A percentile compares a stretch with the other conserved stretches of the same genome.
Conservation (phyloP, 2,113 vertebrate species). For the Pseudorasbora parva region DNA sequence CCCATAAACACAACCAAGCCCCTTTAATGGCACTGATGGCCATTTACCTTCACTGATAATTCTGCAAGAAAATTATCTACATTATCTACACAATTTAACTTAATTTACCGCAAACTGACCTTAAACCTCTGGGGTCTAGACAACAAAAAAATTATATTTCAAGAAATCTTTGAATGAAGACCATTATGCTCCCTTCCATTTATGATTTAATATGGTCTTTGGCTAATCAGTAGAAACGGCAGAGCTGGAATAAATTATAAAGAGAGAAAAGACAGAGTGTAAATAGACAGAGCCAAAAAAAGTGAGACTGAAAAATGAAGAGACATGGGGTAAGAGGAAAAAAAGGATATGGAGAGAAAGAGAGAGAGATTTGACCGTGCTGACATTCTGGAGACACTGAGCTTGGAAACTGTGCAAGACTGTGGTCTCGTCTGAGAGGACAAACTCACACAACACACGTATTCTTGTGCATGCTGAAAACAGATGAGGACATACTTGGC, state of each 20-base stretch:
- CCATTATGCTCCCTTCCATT: constrained; percentile 1
- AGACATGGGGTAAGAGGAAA: constrained; percentile 54
- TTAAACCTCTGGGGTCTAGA: neutral
- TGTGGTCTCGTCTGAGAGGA: constrained; percentile 68
- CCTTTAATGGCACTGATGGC: no score
- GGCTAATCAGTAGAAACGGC: constrained; percentile 20
- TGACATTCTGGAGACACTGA: constrained; percentile 72
- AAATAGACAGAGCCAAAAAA: constrained; percentile 51
- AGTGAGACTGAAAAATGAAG: constrained; percentile 52
- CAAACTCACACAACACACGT: constrained; percentile 71
- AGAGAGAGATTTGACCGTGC: constrained; percentile 67
- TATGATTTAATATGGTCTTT: constrained; percentile 17
- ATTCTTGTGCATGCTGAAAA: constrained; percentile 72
- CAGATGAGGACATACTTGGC: constrained; percentile 75
- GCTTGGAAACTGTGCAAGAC: constrained; percentile 70
- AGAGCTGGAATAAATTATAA: constrained; percentile 32
- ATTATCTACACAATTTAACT: no score
- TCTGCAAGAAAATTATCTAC: no score
- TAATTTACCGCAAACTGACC: neutral
- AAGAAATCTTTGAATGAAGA: neutral
- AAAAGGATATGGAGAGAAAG: constrained; percentile 60
- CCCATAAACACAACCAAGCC: no score
- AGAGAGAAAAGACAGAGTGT: constrained; percentile 35
- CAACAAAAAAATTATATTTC: neutral
- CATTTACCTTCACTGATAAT: no score